Percentiles rank a stretch among this genome's conserved stretches.
These are phyloP conservation scores for Sphyrna mokarran DNA, from an alignment of 2,113 vertebrate species.

Conservation along the genomic window DNA sequence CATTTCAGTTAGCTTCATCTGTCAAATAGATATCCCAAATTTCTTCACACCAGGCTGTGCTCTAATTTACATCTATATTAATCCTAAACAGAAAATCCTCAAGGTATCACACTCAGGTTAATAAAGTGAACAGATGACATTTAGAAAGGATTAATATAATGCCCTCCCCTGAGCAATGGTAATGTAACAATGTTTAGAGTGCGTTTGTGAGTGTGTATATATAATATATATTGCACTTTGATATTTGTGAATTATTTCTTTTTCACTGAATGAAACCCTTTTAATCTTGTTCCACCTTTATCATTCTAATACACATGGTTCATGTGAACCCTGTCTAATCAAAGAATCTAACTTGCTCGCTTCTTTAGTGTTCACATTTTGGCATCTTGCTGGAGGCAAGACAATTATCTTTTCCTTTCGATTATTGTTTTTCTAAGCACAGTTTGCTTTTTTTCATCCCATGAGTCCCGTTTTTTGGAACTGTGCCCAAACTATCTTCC, in stretches of 20 bases:
- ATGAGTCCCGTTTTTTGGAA: background rate
- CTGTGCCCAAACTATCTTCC: slow-evolving; percentile 2
- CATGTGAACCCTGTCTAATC: background rate
- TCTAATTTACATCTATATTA: slow-evolving; percentile 34
- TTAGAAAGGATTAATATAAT: slow-evolving; percentile 26
- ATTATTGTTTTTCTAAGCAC: background rate
- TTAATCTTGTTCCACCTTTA: background rate
- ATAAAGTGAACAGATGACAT: slow-evolving; percentile 31
- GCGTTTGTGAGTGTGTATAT: background rate
- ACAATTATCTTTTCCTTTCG: slow-evolving; percentile 16
- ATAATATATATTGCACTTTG: background rate
- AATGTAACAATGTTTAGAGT: background rate
- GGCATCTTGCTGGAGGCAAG: slow-evolving; percentile 23
- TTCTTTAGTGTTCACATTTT: background rate
- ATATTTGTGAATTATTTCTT: background rate
- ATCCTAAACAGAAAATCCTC: slow-evolving; percentile 26
- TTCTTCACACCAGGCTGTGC: no score
- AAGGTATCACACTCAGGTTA: slow-evolving; percentile 3
- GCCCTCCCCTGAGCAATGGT: background rate
- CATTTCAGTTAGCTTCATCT: background rate
- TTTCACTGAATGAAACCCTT: background rate
- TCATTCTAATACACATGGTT: background rate
- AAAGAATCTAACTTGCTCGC: slow-evolving; percentile 25
- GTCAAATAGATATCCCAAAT: background rate
- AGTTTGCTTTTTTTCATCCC: background rate